Percentiles rank a stretch among this genome's conserved stretches.
Conservation (phyloP, 2,113 vertebrate species). For the Saguinus imperator region DNA sequence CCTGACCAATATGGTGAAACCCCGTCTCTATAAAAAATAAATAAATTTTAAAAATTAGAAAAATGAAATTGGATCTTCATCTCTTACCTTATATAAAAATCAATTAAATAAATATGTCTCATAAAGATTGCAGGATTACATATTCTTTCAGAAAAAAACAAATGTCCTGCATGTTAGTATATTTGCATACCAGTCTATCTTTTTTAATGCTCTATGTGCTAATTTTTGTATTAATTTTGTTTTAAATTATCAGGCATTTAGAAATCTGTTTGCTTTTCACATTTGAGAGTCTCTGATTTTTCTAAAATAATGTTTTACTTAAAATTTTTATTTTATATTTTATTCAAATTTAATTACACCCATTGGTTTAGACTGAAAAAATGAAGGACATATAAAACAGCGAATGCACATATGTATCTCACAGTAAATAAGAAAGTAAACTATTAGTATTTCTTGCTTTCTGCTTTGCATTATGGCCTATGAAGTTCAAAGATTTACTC, state of each 20-base stretch:
- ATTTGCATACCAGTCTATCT: neutral
- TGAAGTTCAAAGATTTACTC: neutral
- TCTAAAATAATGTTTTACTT: neutral
- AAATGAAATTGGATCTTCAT: too few species aligned
- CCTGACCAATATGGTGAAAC: too few species aligned
- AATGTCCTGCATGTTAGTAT: neutral
- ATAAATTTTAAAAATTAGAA: too few species aligned
- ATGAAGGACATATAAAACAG: neutral
- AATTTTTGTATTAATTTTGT: neutral
- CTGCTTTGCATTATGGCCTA: neutral
- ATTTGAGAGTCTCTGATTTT: neutral
- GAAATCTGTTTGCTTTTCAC: neutral
- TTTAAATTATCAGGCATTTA: neutral
- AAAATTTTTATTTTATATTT: neutral
- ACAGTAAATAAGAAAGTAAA: neutral
- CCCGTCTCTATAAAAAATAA: too few species aligned
- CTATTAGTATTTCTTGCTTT: neutral
- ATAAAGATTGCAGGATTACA: neutral
- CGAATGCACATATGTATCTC: neutral
- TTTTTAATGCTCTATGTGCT: neutral
- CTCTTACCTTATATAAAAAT: too few species aligned
- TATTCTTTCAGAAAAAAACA: neutral
- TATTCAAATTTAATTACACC: neutral
- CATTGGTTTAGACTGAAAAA: constrained; percentile 6
- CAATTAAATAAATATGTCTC: constrained; percentile 70